Evolutionary conservation across 2,797 vertebrate species (phyloP).

Genomic region (Avahi laniger): DNA sequence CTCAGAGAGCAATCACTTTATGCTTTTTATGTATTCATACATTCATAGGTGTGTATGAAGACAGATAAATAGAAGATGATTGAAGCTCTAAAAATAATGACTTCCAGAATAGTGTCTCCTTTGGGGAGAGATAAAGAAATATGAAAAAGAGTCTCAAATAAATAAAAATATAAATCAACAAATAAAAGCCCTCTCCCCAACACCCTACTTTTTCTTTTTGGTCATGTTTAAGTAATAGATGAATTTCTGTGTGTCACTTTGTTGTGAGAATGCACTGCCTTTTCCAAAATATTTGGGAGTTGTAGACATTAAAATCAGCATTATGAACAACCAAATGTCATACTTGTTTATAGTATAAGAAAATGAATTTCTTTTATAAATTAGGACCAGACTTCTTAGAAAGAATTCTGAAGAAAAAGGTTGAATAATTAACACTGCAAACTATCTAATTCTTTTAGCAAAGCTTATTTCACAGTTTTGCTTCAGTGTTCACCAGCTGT

Average conservation of each 20-base stretch:
- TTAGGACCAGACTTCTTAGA: constrained; percentile 60
- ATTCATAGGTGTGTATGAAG: not conserved
- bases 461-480: constrained; percentile 69
- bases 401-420: constrained; percentile 65
- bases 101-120: not conserved
- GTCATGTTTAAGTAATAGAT: not conserved
- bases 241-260: not conserved
- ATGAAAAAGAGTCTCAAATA: not conserved
- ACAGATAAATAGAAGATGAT: not conserved
- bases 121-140: not conserved
- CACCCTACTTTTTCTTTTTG: not conserved
- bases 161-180: not conserved
- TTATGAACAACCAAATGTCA: not conserved
- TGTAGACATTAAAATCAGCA: constrained; percentile 17
- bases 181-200: not conserved
- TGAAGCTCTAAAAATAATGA: not conserved
- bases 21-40: not conserved
- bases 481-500: constrained; percentile 71
- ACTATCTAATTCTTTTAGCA: constrained; percentile 69
- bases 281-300: constrained; percentile 29
- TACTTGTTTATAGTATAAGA: constrained; percentile 2
- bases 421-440: constrained; percentile 69
- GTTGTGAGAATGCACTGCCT: not conserved
- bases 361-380: constrained; percentile 49
- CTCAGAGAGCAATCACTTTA: not conserved